phyloP scores from a whole-genome alignment of 1,140 invertebrate genomes.

The Diabrotica undecimpunctata region DNA sequence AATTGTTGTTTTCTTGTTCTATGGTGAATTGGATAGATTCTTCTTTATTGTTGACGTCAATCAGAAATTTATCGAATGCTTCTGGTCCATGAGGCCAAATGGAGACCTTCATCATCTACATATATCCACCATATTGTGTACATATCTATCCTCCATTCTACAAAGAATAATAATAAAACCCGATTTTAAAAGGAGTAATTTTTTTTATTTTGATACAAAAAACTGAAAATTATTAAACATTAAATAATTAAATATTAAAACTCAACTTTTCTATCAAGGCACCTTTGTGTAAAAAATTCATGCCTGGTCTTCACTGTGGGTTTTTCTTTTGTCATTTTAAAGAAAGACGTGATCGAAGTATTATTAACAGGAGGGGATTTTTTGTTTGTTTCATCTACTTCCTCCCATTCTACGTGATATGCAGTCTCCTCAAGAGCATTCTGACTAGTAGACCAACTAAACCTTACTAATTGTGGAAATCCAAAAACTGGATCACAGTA shows the following conservation, averaged over 20 bases:
- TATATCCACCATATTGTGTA: no score
- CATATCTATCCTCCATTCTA: no score
- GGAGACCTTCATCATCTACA: no score
- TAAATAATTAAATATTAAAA: conserved; percentile 23
- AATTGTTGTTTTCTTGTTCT: no score
- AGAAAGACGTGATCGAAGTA: conserved; percentile 57
- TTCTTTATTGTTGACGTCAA: no score
- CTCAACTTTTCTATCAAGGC: conserved; percentile 44
- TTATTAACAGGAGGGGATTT: conserved; percentile 21
- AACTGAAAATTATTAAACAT: no score
- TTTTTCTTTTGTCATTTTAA: conserved; percentile 46
- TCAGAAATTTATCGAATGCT: no score
- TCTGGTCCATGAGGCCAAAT: no score
- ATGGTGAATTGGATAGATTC: no score
- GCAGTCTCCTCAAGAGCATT: conserved; percentile 74
- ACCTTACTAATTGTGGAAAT: conserved; percentile 90
- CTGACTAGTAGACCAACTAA: conserved; percentile 95
- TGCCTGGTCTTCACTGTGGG: conserved; percentile 50
- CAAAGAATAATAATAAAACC: no score
- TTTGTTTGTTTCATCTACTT: conserved; percentile 48
- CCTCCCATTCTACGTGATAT: conserved; percentile 70
- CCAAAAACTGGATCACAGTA: conserved; percentile 92
- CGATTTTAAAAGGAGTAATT: no score
- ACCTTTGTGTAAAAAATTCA: conserved; percentile 57
- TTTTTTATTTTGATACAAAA: no score